phyloP scores from a whole-genome alignment of 2,797 vertebrate species.

The Buphagus erythrorhynchus region DNA sequence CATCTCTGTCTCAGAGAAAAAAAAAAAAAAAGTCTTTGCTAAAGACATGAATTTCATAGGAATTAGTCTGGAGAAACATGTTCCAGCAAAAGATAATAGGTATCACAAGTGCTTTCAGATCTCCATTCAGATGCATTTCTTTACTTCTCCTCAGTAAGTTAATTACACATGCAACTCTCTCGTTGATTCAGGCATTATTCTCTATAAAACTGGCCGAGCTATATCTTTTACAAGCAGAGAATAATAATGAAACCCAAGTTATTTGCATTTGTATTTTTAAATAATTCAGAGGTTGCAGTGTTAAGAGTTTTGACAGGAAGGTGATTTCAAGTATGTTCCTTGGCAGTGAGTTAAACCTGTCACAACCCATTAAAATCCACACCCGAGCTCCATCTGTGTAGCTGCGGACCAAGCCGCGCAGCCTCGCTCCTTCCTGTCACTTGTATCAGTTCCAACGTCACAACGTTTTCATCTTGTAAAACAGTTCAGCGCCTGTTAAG shows the following conservation, averaged over 20 bases:
- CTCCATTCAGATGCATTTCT: not conserved
- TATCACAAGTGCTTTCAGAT: not conserved
- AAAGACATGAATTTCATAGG: not conserved
- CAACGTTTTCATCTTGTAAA: accelerated
- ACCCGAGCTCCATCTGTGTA: not conserved
- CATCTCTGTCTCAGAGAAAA: not conserved
- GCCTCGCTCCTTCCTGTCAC: not conserved
- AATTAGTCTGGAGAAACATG: not conserved
- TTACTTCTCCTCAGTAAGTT: not conserved
- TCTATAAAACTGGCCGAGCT: not conserved
- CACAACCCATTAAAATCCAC: not conserved
- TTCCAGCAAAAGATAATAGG: not conserved
- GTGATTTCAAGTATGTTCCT: not conserved
- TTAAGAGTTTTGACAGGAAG: not conserved
- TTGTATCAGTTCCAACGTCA: not conserved
- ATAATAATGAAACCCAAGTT: not conserved
- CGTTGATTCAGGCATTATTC: not conserved
- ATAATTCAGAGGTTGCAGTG: not conserved
- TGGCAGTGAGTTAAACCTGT: not conserved
- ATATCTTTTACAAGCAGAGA: not conserved
- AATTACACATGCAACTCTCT: not conserved
- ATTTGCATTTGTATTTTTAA: not conserved
- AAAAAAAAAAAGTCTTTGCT: not conserved
- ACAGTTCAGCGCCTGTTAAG: not conserved
- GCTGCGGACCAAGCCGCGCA: not conserved